A percentile compares a stretch with the other conserved stretches of the same genome.
These are phyloP conservation scores for Episyrphus balteatus DNA, from an alignment of 1,140 invertebrate species.

Conservation along the genomic window DNA sequence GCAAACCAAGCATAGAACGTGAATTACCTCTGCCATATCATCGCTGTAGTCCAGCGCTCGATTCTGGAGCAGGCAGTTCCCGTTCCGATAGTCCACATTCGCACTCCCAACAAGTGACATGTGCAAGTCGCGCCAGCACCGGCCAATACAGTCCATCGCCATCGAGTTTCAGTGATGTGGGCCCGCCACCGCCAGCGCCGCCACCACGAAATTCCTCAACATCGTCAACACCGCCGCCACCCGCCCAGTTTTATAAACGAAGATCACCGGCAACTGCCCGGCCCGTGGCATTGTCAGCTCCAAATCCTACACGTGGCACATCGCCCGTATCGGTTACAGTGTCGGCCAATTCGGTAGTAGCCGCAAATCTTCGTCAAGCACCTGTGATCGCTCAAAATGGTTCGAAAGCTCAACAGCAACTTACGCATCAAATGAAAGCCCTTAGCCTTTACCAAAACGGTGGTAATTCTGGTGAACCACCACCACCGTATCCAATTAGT, in stretches of 20 bases:
- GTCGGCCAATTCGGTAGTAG: slow-evolving; percentile 2
- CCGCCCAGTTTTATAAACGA: slow-evolving; percentile 64
- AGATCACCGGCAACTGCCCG: slow-evolving; percentile 58
- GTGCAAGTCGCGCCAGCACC: slow-evolving; percentile 37
- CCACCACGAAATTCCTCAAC: slow-evolving; percentile 50
- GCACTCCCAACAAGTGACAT: slow-evolving; percentile 38
- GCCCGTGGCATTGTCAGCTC: slow-evolving; percentile 39
- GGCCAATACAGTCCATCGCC: slow-evolving; percentile 53
- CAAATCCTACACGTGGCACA: slow-evolving; percentile 55
- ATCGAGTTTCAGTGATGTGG: slow-evolving; percentile 49
- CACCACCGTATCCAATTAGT: slow-evolving; percentile 56
- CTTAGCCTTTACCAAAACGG: slow-evolving; percentile 63
- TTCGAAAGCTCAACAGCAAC: slow-evolving; percentile 70
- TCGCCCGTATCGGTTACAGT: slow-evolving; percentile 51
- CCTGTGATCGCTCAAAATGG: slow-evolving; percentile 34
- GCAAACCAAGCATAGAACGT: slow-evolving; percentile 76
- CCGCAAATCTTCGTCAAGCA: slow-evolving; percentile 17
- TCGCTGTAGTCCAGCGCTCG: slow-evolving; percentile 71
- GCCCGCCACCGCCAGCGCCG: slow-evolving; percentile 60
- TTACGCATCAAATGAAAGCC: slow-evolving; percentile 76
- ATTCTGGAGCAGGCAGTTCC: slow-evolving; percentile 76
- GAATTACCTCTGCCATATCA: slow-evolving; percentile 50
- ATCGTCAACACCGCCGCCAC: slow-evolving; percentile 61
- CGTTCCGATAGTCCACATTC: slow-evolving; percentile 77
- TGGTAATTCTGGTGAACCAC: slow-evolving; percentile 50